Percentiles rank a stretch among this genome's conserved stretches.
These are phyloP conservation scores for Hemicordylus capensis DNA, from an alignment of 2,113 vertebrate genomes.

Conservation along the genomic window DNA sequence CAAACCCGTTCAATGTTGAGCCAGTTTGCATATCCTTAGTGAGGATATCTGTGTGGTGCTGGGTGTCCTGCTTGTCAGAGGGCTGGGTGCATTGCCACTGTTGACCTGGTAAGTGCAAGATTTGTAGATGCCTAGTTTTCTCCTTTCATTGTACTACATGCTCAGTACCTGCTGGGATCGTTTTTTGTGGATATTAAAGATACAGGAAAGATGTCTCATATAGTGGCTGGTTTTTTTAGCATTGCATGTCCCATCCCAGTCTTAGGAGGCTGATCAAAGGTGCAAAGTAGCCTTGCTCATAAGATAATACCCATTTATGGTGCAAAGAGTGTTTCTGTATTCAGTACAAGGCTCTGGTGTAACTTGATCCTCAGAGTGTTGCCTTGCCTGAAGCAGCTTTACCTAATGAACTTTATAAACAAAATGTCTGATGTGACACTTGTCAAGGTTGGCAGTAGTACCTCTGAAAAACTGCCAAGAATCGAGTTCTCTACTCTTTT, in stretches of 20 bases:
- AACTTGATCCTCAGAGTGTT: not conserved
- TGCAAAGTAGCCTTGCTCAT: conserved; percentile 28
- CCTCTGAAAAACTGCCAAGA: not conserved
- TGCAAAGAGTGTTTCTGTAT: not conserved
- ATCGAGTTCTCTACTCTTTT: no score
- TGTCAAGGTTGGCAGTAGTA: not conserved
- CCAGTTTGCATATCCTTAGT: no score
- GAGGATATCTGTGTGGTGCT: no score
- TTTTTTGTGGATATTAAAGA: not conserved
- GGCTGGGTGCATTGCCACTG: no score
- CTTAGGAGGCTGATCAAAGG: conserved; percentile 32
- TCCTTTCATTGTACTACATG: not conserved
- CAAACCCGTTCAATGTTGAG: no score
- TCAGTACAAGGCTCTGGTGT: not conserved
- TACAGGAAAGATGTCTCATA: not conserved
- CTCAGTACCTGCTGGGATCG: not conserved
- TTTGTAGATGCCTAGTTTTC: no score
- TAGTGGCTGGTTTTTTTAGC: not conserved
- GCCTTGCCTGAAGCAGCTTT: not conserved
- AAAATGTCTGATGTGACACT: not conserved
- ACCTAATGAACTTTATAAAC: not conserved
- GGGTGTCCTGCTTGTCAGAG: no score
- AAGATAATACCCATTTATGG: not conserved
- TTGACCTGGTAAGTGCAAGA: no score
- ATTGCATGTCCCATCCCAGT: not conserved